Evolutionary conservation across 2,113 vertebrate genomes (phyloP), one percentile per base, ranked within the genome.

Genomic region (Aspiorhynchus laticeps): DNA sequence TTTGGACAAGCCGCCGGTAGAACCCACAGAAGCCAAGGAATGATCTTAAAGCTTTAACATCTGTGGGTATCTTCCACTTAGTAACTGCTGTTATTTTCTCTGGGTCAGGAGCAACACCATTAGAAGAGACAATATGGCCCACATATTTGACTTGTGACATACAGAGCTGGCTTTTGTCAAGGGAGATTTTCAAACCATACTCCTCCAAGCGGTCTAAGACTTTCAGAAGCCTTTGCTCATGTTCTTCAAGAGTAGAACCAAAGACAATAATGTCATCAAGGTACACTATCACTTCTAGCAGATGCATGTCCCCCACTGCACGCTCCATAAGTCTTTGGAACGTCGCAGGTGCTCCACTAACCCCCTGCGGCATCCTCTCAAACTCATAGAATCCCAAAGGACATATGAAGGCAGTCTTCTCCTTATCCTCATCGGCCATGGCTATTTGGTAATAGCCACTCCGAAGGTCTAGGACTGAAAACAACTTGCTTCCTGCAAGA

Each of bases 251-350:
- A 11, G 69, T 73, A 19, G 69, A 73, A 4, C 17, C 33, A 19
- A 73, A 38, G 0, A 73, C 69, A 73, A 73, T 38, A 38, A 73
- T 73, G 5, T 73, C 69, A 24, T 73, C 69, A 24, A 73, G 69
- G 4, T 73, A 73, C 69, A 73, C 69, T 24, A 73, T 38, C 69
- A 67, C 26, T 31, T 67, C 63, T 31, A 81, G 79, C 31, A 61
- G 38, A 21, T 81, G 21, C 79, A 81, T 81, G 36, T 81, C 59
- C 5, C 79, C n/a, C 2, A 65, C 36, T 15, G 12, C 33, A 24
- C 17, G 24, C 14, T 81, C 79, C 79, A 81, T 81, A 0, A 63
- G 21, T 5, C 36, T 31, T 31, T 81, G 59, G 33, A 81, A 81
- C 2, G 79, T 81, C 0, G 59, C 79, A 10, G 79, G 79, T 0